Evolutionary conservation across 2,113 vertebrate species (phyloP).

Genomic region (Pyxicephalus adspersus): DNA sequence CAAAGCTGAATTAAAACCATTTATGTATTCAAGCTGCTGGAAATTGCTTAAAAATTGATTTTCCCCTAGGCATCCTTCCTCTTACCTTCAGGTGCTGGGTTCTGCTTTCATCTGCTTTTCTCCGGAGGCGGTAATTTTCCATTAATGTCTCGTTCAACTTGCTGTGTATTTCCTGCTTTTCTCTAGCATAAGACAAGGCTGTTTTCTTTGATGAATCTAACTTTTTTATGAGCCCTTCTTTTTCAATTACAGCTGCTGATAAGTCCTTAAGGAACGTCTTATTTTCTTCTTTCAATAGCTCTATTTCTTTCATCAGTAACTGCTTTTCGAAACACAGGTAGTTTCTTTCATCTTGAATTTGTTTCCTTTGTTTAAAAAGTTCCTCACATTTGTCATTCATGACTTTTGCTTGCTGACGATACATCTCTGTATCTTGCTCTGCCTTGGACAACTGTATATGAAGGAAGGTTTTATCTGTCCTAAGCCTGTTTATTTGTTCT

Average conservation of each 20-base stretch:
- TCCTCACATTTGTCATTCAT: slow-evolving; percentile 64
- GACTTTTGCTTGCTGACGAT: slow-evolving; percentile 64
- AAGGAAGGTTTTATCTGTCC: slow-evolving; percentile 64
- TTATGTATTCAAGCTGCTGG: no score
- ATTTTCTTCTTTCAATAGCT: slow-evolving; percentile 61
- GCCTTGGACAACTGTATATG: slow-evolving; percentile 62
- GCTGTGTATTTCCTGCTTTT: slow-evolving; percentile 59
- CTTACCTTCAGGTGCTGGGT: slow-evolving; percentile 59
- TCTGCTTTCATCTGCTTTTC: slow-evolving; percentile 58
- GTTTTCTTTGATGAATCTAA: slow-evolving; percentile 60
- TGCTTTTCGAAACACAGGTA: slow-evolving; percentile 66
- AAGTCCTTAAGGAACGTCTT: slow-evolving; percentile 61
- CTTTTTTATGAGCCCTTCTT: slow-evolving; percentile 50
- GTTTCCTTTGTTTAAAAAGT: slow-evolving; percentile 64
- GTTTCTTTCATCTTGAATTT: slow-evolving; percentile 62
- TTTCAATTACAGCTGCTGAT: slow-evolving; percentile 55
- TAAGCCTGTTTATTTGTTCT: slow-evolving; percentile 59
- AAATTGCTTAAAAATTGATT: no score
- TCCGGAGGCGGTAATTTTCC: slow-evolving; percentile 60
- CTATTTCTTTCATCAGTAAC: slow-evolving; percentile 56
- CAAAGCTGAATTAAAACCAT: no score
- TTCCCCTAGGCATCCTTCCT: no score
- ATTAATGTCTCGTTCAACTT: slow-evolving; percentile 55
- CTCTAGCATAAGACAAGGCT: slow-evolving; percentile 55
- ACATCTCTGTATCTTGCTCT: slow-evolving; percentile 63